Evolutionary conservation across 2,888 invertebrate species (phyloP).

Genomic region (Merodon equestris): DNA sequence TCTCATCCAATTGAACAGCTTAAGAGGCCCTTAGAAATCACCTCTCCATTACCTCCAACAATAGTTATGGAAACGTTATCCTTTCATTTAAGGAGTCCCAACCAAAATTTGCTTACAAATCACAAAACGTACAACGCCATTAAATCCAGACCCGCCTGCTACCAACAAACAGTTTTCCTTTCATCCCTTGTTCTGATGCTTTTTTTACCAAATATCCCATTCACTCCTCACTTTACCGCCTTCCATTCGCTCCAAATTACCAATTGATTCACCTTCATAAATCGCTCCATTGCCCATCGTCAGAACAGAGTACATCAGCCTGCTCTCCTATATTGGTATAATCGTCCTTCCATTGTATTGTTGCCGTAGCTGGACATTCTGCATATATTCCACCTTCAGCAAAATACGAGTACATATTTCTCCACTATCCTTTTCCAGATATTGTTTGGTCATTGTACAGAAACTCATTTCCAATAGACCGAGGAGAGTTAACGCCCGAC

Average conservation of each 20-base stretch:
- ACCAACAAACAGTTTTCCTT: constrained; percentile 9
- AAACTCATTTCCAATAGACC: constrained; percentile 64
- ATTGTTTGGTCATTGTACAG: constrained; percentile 56
- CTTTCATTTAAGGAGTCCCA: constrained; percentile 8
- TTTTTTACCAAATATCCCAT: too few relatives aligned
- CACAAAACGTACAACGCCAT: constrained; percentile 37
- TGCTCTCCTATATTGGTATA: too few relatives aligned
- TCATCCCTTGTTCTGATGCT: too few relatives aligned
- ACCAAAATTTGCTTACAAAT: constrained; percentile 27
- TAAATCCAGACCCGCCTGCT: constrained; percentile 35
- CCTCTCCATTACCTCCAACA: neutral
- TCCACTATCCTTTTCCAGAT: constrained; percentile 5
- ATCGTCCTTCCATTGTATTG: constrained; percentile 19
- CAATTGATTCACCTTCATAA: constrained; percentile 67
- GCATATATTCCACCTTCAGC: constrained; percentile 8
- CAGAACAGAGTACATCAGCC: constrained; percentile 8
- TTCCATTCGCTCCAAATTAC: constrained; percentile 50
- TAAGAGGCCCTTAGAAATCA: neutral
- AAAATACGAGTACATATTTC: constrained; percentile 1
- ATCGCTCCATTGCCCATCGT: constrained; percentile 33
- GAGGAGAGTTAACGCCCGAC: constrained; percentile 61
- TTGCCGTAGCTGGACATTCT: constrained; percentile 42
- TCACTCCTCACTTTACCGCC: constrained; percentile 42
- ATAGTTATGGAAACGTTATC: constrained; percentile 12
- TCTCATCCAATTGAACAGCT: neutral